phyloP scores from a whole-genome alignment of 2,797 vertebrate species.

The Epinephelus awoara region DNA sequence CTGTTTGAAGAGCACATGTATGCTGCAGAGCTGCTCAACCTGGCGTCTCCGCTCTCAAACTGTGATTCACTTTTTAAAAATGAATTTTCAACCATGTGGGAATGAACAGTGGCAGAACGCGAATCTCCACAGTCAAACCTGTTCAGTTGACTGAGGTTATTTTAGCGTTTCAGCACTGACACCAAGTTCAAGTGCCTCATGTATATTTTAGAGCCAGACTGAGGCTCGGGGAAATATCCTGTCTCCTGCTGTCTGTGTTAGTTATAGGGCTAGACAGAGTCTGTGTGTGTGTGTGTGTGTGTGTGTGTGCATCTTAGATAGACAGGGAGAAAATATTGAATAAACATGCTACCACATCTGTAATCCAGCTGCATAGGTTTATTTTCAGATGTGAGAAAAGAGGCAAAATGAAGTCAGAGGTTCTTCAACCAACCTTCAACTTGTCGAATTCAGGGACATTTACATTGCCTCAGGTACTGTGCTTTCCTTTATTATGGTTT shows the following conservation, averaged over 20 bases:
- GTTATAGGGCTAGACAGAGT: constrained; percentile 5
- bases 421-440: neutral
- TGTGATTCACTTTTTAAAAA: neutral
- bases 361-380: neutral
- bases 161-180: constrained; percentile 26
- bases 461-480: neutral
- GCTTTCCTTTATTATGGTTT: neutral
- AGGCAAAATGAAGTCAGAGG: neutral
- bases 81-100: neutral
- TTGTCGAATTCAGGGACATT: neutral
- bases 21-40: neutral
- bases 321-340: neutral
- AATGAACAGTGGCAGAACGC: neutral
- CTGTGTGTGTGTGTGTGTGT: constrained; percentile 40
- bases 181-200: constrained; percentile 58
- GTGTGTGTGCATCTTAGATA: constrained; percentile 27
- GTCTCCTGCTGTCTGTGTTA: constrained; percentile 35
- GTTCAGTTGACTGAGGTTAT: constrained; percentile 21
- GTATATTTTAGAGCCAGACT: constrained; percentile 59
- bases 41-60: neutral
- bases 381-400: neutral
- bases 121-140: constrained; percentile 6
- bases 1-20: neutral
- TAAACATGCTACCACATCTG: constrained; percentile 12
- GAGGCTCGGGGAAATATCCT: constrained; percentile 30